Base-by-base conservation (phyloP, 2,113 vertebrate species). In the Silurus asotus region DNA sequence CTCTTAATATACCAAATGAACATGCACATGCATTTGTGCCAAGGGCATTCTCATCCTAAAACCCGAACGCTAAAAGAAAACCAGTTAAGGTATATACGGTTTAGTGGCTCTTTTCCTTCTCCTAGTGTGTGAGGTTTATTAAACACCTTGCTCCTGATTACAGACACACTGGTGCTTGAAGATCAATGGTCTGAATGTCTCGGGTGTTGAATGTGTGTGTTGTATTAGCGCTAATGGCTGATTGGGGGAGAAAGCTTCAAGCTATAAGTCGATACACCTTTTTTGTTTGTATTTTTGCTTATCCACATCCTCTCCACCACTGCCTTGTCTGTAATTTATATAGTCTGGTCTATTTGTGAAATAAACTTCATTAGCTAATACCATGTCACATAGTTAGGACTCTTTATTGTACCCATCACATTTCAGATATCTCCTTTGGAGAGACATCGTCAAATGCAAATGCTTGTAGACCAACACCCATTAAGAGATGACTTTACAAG, bases 1-100 rank as follows among this genome's bases (percentile, higher is more conserved):
- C 96, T 97, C 95, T 96, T 98, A 97, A 97, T 97, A 96, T 89
- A 96, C 95, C 96, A 95, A 96, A 97, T 96, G 96, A 97, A 97
- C 96, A 96, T 94, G 95, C 95, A 95, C 95, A 96, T 96, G 94
- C 95, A 96, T 97, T 96, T 96, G 95, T 96, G 97, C 97, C 96
- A 94, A 92, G 88, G 96, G 96, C 96, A 94, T 94, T 93, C 94
- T 95, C 94, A 92, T 96, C 96, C 96, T 94, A 88, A 96, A 37
- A 45, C 95, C 94, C 94, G 95, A 95, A 95, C 94, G 94, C 94
- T 95, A 93, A 93, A 93, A 84, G 94, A 87, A 93, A 94, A 95
- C 95, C 94, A 96, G 96, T 96, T 96, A 95, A 96, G 96, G 94
- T 94, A 93, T 95, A 95, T 85, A 55, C 1, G 6, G 17, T 45